Percentiles rank a stretch among this genome's conserved stretches.
Conservation (phyloP, 1,140 invertebrate species). For the Drosophila dunni region DNA sequence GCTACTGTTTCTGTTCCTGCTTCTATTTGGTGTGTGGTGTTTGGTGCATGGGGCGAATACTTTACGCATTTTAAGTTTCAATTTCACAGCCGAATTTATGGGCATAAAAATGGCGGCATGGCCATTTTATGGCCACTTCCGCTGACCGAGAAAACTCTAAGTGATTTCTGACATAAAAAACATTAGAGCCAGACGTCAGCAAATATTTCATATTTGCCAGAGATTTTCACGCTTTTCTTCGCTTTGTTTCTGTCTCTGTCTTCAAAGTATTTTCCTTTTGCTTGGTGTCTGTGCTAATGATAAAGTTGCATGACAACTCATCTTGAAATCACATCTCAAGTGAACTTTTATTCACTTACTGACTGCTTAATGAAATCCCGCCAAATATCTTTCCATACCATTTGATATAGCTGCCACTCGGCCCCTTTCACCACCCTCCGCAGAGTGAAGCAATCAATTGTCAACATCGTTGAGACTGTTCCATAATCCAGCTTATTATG, state of each 20-base stretch:
- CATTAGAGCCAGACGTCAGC: constrained; percentile 55
- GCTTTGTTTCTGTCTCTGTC: background rate
- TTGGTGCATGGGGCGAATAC: constrained; percentile 60
- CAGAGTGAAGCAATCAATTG: constrained; percentile 61
- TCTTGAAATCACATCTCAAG: constrained; percentile 53
- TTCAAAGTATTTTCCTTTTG: background rate
- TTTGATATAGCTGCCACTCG: constrained; percentile 25
- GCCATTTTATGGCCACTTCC: constrained; percentile 77
- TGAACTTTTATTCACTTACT: constrained; percentile 35
- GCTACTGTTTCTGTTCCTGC: too few species aligned
- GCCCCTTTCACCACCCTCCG: background rate
- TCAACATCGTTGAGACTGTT: constrained; percentile 44
- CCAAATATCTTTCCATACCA: constrained; percentile 66
- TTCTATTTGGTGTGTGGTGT: background rate
- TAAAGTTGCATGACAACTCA: constrained; percentile 43
- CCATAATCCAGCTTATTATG: constrained; percentile 80
- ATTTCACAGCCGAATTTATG: constrained; percentile 82
- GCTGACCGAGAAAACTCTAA: constrained; percentile 70
- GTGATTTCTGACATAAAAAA: constrained; percentile 80
- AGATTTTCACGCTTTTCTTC: background rate
- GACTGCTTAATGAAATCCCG: constrained; percentile 55
- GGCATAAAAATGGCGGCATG: constrained; percentile 61
- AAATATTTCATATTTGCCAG: constrained; percentile 29
- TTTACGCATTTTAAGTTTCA: constrained; percentile 83
- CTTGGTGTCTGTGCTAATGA: constrained; percentile 43